These are phyloP conservation scores for Erebia epiphron DNA, from an alignment of 2,888 invertebrate genomes.

Conservation along the genomic window DNA sequence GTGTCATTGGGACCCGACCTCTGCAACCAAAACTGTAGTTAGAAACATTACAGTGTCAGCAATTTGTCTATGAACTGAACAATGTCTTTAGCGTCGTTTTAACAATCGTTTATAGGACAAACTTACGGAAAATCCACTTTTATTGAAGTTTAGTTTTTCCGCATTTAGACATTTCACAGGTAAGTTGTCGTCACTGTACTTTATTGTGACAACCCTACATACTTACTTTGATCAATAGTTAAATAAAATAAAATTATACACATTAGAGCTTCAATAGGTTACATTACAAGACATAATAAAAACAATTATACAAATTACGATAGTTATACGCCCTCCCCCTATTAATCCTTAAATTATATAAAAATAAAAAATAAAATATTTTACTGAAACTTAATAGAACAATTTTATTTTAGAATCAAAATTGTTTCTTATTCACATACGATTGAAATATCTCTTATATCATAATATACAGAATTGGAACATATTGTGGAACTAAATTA, in stretches of 20 bases:
- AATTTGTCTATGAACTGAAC: too few relatives aligned
- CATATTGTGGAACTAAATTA: not conserved
- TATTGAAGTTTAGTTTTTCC: too few relatives aligned
- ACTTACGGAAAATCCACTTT: too few relatives aligned
- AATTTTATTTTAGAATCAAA: not conserved
- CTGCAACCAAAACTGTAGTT: too few relatives aligned
- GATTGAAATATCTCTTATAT: too few relatives aligned
- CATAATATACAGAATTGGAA: not conserved
- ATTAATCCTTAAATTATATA: slow-evolving; percentile 6
- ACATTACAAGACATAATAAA: slow-evolving; percentile 2
- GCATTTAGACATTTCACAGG: too few relatives aligned
- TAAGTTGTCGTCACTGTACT: too few relatives aligned
- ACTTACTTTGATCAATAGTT: not conserved
- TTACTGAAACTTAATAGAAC: slow-evolving; percentile 2
- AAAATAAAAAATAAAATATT: slow-evolving; percentile 16
- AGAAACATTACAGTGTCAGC: too few relatives aligned
- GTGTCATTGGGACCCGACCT: too few relatives aligned
- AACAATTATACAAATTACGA: slow-evolving; percentile 33
- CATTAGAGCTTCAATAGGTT: not conserved
- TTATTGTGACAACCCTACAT: not conserved
- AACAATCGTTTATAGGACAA: too few relatives aligned
- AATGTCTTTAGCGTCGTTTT: too few relatives aligned
- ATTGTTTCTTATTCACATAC: too few relatives aligned
- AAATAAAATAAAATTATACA: not conserved
- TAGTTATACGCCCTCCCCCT: slow-evolving; percentile 17